A percentile compares a stretch with the other conserved stretches of the same genome.
These are phyloP conservation scores for Taurulus bubalis DNA, from an alignment of 2,113 vertebrate species.

Conservation along the genomic window DNA sequence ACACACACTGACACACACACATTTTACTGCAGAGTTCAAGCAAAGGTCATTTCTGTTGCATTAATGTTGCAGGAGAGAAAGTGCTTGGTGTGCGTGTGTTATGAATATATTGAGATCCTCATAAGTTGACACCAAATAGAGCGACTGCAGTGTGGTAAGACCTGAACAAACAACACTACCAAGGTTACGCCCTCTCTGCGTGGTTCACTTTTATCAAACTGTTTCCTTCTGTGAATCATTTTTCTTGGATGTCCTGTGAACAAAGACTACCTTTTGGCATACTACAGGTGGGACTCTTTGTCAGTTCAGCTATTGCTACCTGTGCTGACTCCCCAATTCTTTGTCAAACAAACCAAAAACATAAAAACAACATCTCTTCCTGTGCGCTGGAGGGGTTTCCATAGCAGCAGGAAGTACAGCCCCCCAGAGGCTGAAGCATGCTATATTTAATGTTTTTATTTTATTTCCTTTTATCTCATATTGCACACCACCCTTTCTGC, in stretches of 20 bases:
- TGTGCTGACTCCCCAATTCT: neutral
- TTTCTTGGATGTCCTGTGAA: neutral
- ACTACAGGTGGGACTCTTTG: neutral
- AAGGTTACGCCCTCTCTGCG: neutral
- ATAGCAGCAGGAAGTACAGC: neutral
- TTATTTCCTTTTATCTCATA: neutral
- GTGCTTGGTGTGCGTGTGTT: conserved; percentile 46
- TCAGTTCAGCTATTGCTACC: neutral
- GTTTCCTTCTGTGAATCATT: neutral
- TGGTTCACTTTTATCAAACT: neutral
- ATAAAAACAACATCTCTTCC: neutral
- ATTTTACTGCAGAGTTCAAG: conserved; percentile 69
- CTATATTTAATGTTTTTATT: neutral
- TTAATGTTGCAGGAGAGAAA: conserved; percentile 73
- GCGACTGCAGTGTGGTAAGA: conserved; percentile 8
- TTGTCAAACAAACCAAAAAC: neutral
- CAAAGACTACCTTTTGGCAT: neutral
- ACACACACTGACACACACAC: conserved; percentile 15
- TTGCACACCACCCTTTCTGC: neutral
- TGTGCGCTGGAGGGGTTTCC: neutral
- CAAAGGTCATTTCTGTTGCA: conserved; percentile 65
- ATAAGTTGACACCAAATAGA: conserved; percentile 15
- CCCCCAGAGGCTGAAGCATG: neutral
- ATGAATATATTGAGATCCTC: conserved; percentile 54
- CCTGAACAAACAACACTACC: conserved; percentile 1